A percentile compares a stretch with the other conserved stretches of the same genome.
Conservation (phyloP, 92 coral and sea anemone species). For the Heteractis magnifica region DNA sequence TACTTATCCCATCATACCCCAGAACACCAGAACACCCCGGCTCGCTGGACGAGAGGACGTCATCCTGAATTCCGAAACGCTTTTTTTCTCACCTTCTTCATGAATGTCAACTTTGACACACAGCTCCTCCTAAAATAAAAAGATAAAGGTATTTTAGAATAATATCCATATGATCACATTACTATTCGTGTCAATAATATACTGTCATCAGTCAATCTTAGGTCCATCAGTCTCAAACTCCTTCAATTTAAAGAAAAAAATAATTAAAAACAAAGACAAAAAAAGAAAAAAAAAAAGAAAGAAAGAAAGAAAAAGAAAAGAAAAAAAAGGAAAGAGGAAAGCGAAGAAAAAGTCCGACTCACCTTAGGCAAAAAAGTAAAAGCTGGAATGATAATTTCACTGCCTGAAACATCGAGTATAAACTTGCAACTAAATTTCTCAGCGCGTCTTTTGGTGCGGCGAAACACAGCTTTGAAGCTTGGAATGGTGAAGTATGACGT, state of each 20-base stretch:
- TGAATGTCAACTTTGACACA: slow-evolving; percentile 14
- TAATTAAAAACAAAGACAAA: too few species aligned
- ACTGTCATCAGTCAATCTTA: too few species aligned
- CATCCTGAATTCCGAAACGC: neutral
- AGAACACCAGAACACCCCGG: neutral
- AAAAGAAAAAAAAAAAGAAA: too few species aligned
- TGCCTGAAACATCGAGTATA: slow-evolving; percentile 1
- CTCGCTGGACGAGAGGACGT: neutral
- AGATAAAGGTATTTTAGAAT: neutral
- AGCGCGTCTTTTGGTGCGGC: slow-evolving; percentile 14
- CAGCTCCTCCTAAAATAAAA: slow-evolving; percentile 8
- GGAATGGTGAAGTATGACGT: slow-evolving; percentile 20
- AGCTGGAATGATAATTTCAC: slow-evolving; percentile 15
- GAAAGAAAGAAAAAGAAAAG: too few species aligned
- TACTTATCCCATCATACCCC: neutral
- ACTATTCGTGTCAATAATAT: neutral
- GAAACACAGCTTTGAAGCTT: neutral
- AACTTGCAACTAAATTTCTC: slow-evolving; percentile 15
- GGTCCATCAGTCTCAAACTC: too few species aligned
- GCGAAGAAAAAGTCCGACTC: neutral
- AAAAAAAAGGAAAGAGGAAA: neutral
- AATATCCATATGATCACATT: too few species aligned
- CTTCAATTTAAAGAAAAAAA: too few species aligned
- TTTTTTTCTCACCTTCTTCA: slow-evolving; percentile 21
- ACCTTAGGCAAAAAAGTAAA: slow-evolving; percentile 19